Evolutionary conservation across 2,797 vertebrate genomes (phyloP).

Genomic region (Labroides dimidiatus): DNA sequence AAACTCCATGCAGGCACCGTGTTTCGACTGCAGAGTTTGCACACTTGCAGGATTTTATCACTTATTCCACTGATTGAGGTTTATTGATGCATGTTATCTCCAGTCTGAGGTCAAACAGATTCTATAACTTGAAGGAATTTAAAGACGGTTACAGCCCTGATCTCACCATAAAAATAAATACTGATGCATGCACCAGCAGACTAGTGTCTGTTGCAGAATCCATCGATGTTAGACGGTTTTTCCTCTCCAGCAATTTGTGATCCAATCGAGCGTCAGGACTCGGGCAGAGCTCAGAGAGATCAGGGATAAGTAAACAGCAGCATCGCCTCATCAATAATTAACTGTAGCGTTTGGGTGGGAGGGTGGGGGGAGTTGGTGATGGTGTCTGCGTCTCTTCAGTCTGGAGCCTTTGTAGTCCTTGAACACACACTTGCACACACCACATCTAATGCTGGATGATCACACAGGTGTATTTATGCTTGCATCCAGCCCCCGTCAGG

Average conservation of each 20-base stretch:
- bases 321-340: conserved; percentile 65
- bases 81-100: too few relatives aligned
- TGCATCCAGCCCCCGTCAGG: neutral
- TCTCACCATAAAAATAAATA: too few relatives aligned
- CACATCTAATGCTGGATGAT: conserved; percentile 27
- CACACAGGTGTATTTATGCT: neutral
- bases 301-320: conserved; percentile 57
- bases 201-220: neutral
- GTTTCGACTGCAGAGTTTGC: too few relatives aligned
- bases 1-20: too few relatives aligned
- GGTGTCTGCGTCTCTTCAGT: conserved; percentile 36
- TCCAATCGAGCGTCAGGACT: conserved; percentile 6
- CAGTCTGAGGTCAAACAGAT: too few relatives aligned
- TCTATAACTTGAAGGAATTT: too few relatives aligned
- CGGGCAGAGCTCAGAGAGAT: conserved; percentile 15
- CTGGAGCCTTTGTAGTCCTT: conserved; percentile 54
- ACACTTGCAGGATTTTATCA: too few relatives aligned
- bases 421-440: conserved; percentile 18
- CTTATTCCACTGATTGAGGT: too few relatives aligned
- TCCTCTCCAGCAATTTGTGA: neutral
- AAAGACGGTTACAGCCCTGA: too few relatives aligned
- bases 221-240: too few relatives aligned
- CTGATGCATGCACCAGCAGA: too few relatives aligned
- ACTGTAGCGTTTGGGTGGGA: conserved; percentile 48
- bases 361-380: neutral